Base-by-base conservation (phyloP, 53 echinoderm and acorn worm genomes). In the Hippasteria phrygiana region DNA sequence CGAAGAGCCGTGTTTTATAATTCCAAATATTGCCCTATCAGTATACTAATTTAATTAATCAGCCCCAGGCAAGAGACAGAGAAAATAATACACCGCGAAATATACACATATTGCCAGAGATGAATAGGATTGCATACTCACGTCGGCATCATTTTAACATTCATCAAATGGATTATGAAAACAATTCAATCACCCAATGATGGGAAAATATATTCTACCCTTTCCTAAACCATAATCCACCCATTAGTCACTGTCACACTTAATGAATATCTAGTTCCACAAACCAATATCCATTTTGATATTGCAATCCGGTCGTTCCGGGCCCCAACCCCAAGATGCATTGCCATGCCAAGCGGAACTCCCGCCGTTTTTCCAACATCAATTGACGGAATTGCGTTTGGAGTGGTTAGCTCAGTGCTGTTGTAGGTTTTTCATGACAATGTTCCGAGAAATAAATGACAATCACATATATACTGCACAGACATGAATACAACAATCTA, bases 141-240 rank as follows among this genome's bases (percentile, higher is more conserved):
- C 4, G 13, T 14, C 59, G 22, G 26, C 59, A 59, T 59, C n/a
- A 59, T 59, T 59, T 59, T 59, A 18, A 22, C 59, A 59, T 24
- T 59, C 26, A 59, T 59, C 59, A 59, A 59, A 59, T 9, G 59
- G 59, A 59, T 59, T 59, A 59, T 59, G 59, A 59, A 59, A 59
- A 24, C 24, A 59, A 24, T 59, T 59, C 59, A 59, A 59, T 59
- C 59, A 59, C 7, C 59, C 26, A 4, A 59, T 26, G 59, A 59
- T 24, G 26, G 59, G 59, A 59, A n/a, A n/a, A 24, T 59, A 59
- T 24, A 59, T 59, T 59, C 16, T n/a, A 17, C 59, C 54, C 54
- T 54, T 16, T 54, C 20, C 26, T 24, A 59, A 59, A 54, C 13
- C 18, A 16, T 59, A 59, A 59, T 59, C 59, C 59, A 0, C 11